Evolutionary conservation across 1,140 invertebrate genomes (phyloP).

Genomic region (Heterodera schachtii): DNA sequence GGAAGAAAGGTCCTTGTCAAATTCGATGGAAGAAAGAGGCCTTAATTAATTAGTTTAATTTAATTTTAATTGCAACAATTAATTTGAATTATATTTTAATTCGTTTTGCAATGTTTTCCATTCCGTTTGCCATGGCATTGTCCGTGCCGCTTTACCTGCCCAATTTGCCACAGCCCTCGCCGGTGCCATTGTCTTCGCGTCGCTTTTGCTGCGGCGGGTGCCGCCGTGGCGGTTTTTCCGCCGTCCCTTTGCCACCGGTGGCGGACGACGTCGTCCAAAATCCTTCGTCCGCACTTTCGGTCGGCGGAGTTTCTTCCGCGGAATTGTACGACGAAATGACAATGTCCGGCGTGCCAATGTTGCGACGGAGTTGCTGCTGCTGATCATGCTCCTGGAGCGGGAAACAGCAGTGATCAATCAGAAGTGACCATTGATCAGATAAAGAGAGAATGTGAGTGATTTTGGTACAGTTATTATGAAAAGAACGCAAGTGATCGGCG

Average conservation of each 20-base stretch:
- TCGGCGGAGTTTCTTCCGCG: conserved; percentile 52
- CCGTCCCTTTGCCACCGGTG: not conserved
- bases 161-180: not conserved
- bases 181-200: too few species aligned
- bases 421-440: too few species aligned
- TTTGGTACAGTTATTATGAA: too few species aligned
- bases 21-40: not conserved
- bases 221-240: not conserved
- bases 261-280: conserved; percentile 25
- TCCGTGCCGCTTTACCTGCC: not conserved
- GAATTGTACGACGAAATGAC: conserved; percentile 64
- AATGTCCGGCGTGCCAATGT: conserved; percentile 61
- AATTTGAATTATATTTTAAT: too few species aligned
- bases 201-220: not conserved
- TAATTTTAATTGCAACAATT: too few species aligned
- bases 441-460: too few species aligned
- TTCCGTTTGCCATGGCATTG: too few species aligned
- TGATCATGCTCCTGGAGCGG: not conserved
- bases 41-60: too few species aligned
- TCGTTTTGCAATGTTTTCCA: too few species aligned
- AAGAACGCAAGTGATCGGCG: too few species aligned
- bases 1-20: not conserved
- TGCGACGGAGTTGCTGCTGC: conserved; percentile 37
- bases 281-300: conserved; percentile 32
- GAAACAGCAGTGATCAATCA: too few species aligned